Conservation (phyloP, 2,113 vertebrate genomes). For the Tachysurus fulvidraco region DNA sequence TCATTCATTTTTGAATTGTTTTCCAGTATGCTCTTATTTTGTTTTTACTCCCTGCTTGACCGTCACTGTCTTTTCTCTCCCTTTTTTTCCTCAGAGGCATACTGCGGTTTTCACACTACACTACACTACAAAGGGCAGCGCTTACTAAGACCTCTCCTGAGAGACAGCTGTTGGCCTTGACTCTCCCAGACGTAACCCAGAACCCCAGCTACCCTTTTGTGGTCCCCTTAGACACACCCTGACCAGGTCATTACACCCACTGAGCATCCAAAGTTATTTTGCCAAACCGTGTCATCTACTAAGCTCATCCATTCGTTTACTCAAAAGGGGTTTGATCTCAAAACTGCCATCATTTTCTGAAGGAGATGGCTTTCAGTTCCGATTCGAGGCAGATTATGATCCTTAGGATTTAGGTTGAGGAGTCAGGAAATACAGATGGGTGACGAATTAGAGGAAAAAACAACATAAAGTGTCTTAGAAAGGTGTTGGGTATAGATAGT, state of each 20-base stretch:
- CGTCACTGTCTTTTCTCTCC: background rate
- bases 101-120: conserved; percentile 28
- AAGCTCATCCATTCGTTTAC: conserved; percentile 8
- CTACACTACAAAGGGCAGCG: conserved; percentile 11
- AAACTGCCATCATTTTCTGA: background rate
- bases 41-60: background rate
- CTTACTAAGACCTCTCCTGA: conserved; percentile 16
- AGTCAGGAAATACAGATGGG: background rate
- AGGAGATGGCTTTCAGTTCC: background rate
- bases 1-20: background rate
- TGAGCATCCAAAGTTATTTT: conserved; percentile 5
- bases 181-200: conserved; percentile 40
- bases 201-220: conserved; percentile 35
- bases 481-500: background rate
- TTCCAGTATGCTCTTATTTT: background rate
- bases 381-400: background rate
- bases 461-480: background rate
- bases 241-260: conserved; percentile 28
- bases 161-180: conserved; percentile 37
- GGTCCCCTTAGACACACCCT: conserved; percentile 4
- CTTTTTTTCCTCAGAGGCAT: background rate
- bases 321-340: background rate
- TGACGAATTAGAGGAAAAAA: background rate
- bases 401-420: background rate
- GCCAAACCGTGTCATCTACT: conserved; percentile 24